Evolutionary conservation across 2,888 invertebrate genomes (phyloP).

Genomic region (Chrysolina oricalcia): DNA sequence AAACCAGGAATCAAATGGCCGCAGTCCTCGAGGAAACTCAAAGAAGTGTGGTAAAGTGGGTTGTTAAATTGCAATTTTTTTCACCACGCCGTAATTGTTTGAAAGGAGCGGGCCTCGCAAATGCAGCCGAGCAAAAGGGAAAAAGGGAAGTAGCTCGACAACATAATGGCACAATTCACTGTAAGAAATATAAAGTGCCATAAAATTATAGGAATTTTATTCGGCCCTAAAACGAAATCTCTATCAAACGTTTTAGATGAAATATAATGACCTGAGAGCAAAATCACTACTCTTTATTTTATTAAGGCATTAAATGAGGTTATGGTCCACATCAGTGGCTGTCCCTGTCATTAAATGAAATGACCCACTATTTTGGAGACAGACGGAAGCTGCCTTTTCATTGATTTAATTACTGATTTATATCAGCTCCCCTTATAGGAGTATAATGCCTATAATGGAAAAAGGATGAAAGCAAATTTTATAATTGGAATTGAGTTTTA

Average conservation of each 20-base stretch:
- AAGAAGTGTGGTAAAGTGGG: constrained; percentile 27
- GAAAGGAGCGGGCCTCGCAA: constrained; percentile 48
- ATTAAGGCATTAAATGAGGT: constrained; percentile 61
- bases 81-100: constrained; percentile 45
- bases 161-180: constrained; percentile 69
- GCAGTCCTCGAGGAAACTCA: not conserved
- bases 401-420: constrained; percentile 16
- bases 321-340: constrained; percentile 59
- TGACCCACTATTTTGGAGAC: constrained; percentile 18
- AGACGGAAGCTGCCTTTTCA: constrained; percentile 24
- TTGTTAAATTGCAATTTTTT: constrained; percentile 38
- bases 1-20: constrained; percentile 13
- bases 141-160: constrained; percentile 64
- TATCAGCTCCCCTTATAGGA: constrained; percentile 5
- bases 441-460: not conserved
- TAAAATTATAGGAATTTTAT: constrained; percentile 70
- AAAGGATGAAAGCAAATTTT: not conserved
- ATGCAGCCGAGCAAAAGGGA: constrained; percentile 57
- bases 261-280: constrained; percentile 66
- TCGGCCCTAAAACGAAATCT: constrained; percentile 64
- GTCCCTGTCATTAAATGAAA: constrained; percentile 53
- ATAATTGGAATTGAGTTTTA: constrained; percentile 11
- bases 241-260: constrained; percentile 67
- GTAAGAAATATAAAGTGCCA: constrained; percentile 68
- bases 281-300: constrained; percentile 62